These are phyloP conservation scores for Agrilus planipennis DNA, from an alignment of 1,140 invertebrate genomes.

Conservation along the genomic window DNA sequence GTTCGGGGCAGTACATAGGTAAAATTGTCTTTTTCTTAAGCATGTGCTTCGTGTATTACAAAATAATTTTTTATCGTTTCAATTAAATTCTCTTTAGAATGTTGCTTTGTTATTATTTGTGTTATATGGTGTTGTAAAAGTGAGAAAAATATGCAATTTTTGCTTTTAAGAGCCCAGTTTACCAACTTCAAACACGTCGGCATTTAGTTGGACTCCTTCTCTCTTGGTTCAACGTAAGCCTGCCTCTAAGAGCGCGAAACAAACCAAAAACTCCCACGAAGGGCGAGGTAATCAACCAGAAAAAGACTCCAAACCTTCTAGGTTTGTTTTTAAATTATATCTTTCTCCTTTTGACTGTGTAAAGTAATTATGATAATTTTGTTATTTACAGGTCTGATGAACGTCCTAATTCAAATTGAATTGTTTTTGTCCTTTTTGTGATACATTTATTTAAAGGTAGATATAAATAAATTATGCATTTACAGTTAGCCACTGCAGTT, in stretches of 20 bases:
- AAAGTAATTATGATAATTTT: background rate
- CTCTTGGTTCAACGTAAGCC: slow-evolving; percentile 18
- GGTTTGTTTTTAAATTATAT: background rate
- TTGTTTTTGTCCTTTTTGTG: background rate
- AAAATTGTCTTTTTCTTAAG: too few relatives aligned
- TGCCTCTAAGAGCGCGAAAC: slow-evolving; percentile 10
- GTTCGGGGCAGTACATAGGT: too few relatives aligned
- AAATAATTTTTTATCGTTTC: too few relatives aligned
- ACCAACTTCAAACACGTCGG: slow-evolving; percentile 13
- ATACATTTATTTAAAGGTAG: too few relatives aligned
- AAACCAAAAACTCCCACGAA: slow-evolving; percentile 12
- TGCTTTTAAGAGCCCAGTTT: slow-evolving; percentile 2
- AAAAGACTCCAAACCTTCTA: slow-evolving; percentile 18
- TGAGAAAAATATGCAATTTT: too few relatives aligned
- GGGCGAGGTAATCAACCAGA: slow-evolving; percentile 17
- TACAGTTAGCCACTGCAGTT: too few relatives aligned
- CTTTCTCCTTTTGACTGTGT: background rate
- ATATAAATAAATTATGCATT: too few relatives aligned
- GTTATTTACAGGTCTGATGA: slow-evolving; percentile 1
- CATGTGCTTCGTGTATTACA: too few relatives aligned
- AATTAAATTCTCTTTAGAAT: too few relatives aligned
- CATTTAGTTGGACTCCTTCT: slow-evolving; percentile 34
- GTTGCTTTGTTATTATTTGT: too few relatives aligned
- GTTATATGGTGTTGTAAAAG: too few relatives aligned
- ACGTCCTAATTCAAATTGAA: background rate